Evolutionary conservation across 2,888 invertebrate genomes (phyloP).

Genomic region (Urechis unicinctus): DNA sequence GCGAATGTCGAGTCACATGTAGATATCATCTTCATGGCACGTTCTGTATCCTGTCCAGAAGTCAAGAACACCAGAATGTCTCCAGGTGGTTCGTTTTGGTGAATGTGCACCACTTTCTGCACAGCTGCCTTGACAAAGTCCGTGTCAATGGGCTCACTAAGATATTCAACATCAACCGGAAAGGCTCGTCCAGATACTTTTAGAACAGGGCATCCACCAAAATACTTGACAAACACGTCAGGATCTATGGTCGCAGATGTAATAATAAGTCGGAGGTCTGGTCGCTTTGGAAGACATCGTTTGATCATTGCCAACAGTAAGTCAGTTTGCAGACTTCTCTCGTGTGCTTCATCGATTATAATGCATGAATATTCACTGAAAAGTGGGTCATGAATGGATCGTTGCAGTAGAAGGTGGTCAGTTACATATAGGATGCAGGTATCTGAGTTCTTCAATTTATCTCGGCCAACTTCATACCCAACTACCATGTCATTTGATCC

Average conservation of each 20-base stretch:
- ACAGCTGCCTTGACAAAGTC: conserved; percentile 31
- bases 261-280: conserved; percentile 41
- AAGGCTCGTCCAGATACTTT: conserved; percentile 42
- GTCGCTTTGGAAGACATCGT: conserved; percentile 25
- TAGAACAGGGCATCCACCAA: conserved; percentile 33
- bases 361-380: conserved; percentile 38
- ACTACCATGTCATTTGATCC: conserved; percentile 31
- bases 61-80: conserved; percentile 51
- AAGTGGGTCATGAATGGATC: conserved; percentile 31
- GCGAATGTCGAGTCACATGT: neutral
- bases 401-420: conserved; percentile 45
- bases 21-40: conserved; percentile 26
- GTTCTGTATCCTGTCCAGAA: conserved; percentile 40
- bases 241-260: conserved; percentile 50
- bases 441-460: conserved; percentile 17
- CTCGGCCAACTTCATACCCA: conserved; percentile 39
- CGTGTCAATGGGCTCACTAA: conserved; percentile 12
- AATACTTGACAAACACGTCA: conserved; percentile 38
- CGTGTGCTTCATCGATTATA: conserved; percentile 51
- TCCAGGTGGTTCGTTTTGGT: conserved; percentile 29
- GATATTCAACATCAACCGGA: conserved; percentile 39
- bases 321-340: conserved; percentile 47
- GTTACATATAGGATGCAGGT: conserved; percentile 45
- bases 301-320: conserved; percentile 48
- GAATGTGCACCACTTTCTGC: conserved; percentile 33